Evolutionary conservation across 92 coral and sea anemone genomes (phyloP).

Genomic region (Palythoa caribaeorum): DNA sequence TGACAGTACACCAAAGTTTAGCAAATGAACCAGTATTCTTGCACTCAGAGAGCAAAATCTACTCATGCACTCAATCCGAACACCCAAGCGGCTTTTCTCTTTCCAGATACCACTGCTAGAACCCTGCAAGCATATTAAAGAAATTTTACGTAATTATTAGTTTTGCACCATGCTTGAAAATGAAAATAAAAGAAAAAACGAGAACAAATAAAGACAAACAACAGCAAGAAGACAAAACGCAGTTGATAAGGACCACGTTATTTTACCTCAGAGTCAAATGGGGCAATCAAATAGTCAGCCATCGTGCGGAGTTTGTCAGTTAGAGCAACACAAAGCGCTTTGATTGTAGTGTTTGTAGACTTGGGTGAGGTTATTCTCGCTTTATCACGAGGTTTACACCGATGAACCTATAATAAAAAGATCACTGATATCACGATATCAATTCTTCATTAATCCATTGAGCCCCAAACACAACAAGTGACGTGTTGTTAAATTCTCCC

Average conservation of each 20-base stretch:
- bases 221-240: neutral
- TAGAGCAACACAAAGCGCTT: slow-evolving; percentile 58
- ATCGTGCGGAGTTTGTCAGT: slow-evolving; percentile 66
- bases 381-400: neutral
- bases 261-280: slow-evolving; percentile 64
- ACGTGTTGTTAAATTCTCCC: too few species aligned
- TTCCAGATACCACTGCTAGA: slow-evolving; percentile 55
- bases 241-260: neutral
- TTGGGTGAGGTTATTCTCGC: neutral
- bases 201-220: neutral
- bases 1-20: slow-evolving; percentile 64
- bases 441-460: too few species aligned
- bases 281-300: slow-evolving; percentile 56
- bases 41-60: slow-evolving; percentile 76
- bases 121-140: slow-evolving; percentile 22
- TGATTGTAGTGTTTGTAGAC: slow-evolving; percentile 37
- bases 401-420: slow-evolving; percentile 29
- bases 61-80: slow-evolving; percentile 63
- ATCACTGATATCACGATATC: neutral
- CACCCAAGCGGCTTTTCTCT: slow-evolving; percentile 59
- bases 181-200: neutral
- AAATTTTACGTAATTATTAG: too few species aligned
- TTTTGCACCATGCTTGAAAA: neutral
- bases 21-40: slow-evolving; percentile 63
- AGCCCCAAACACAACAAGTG: too few species aligned